Conservation (phyloP, 1,140 invertebrate genomes). For the Thalassaphorura encarpata region DNA sequence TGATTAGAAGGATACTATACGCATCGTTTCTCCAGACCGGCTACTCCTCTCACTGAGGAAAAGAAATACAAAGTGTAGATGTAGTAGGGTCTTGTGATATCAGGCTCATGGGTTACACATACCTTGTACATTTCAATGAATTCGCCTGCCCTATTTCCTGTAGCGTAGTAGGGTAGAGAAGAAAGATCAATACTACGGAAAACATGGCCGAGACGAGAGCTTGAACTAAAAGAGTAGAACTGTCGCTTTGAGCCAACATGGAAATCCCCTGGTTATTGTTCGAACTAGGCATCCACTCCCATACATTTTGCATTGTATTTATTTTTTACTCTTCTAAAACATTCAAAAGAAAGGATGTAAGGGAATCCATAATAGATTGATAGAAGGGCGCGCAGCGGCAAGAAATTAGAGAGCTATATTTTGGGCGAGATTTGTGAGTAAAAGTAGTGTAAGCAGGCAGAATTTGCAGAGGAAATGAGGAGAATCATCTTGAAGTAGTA, state of each 20-base stretch:
- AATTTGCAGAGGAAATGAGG: no score
- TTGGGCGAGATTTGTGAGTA: no score
- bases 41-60: background rate
- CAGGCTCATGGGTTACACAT: background rate
- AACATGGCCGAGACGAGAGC: constrained; percentile 14
- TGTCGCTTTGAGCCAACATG: no score
- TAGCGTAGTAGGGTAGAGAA: background rate
- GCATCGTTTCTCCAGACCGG: background rate
- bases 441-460: no score
- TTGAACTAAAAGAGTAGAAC: background rate
- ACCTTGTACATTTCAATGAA: background rate
- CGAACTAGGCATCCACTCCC: background rate
- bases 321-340: background rate
- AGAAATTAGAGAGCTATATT: no score
- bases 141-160: background rate
- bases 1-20: background rate
- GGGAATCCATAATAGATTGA: no score
- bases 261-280: no score
- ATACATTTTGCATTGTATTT: background rate
- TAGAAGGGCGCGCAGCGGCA: no score
- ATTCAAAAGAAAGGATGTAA: background rate
- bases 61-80: background rate
- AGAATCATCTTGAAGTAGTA: no score
- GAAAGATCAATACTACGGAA: constrained; percentile 23
- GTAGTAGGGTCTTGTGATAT: background rate